phyloP scores from a whole-genome alignment of 1,140 invertebrate genomes.

The Drosophila trapezifrons region DNA sequence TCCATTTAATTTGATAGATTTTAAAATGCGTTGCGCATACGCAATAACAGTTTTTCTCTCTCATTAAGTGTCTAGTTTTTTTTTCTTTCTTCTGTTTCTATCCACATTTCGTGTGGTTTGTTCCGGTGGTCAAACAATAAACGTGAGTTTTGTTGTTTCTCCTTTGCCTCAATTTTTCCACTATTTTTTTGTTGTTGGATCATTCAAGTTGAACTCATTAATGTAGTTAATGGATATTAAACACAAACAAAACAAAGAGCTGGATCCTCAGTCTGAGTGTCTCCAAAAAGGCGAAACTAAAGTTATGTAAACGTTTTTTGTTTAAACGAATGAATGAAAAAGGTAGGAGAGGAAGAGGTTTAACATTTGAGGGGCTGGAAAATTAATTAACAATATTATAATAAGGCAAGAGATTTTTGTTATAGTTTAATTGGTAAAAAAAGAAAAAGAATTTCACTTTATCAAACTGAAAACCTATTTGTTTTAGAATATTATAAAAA shows the following conservation, averaged over 20 bases:
- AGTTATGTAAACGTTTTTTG: slow-evolving; percentile 29
- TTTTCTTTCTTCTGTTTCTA: slow-evolving; percentile 11
- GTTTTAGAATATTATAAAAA: no score
- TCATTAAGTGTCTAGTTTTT: slow-evolving; percentile 39
- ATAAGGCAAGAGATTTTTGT: background rate
- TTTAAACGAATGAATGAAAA: slow-evolving; percentile 15
- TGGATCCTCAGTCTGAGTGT: background rate
- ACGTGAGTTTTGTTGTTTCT: slow-evolving; percentile 52
- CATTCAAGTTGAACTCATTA: slow-evolving; percentile 62
- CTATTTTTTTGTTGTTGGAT: no score
- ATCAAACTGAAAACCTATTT: background rate
- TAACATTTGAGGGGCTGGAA: background rate
- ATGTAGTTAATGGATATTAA: slow-evolving; percentile 77
- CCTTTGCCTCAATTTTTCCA: slow-evolving; percentile 7
- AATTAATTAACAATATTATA: slow-evolving; percentile 8
- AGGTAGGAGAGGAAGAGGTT: background rate
- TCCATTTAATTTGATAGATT: slow-evolving; percentile 35
- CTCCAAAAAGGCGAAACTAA: slow-evolving; percentile 24
- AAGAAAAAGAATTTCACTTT: no score
- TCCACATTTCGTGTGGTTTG: slow-evolving; percentile 30
- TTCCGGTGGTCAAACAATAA: slow-evolving; percentile 69
- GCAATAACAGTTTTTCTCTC: slow-evolving; percentile 34
- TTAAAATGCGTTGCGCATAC: slow-evolving; percentile 48
- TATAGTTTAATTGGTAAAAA: background rate
- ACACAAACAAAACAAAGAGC: slow-evolving; percentile 61